phyloP scores from a whole-genome alignment of 2,113 vertebrate genomes.

The Alces alces region DNA sequence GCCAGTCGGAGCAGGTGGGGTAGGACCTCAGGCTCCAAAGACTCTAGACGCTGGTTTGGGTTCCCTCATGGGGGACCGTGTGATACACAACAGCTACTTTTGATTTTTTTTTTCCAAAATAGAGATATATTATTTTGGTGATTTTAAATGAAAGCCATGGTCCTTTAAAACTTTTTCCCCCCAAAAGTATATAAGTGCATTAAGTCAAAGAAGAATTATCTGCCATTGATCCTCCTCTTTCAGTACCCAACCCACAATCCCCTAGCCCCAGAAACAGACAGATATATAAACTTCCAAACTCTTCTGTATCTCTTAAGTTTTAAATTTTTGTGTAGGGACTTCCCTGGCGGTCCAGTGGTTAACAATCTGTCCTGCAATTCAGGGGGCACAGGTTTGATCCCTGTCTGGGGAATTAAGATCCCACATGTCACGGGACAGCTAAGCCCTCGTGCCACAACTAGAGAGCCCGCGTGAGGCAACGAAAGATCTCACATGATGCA shows the following conservation, averaged over 20 bases:
- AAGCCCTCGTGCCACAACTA: background rate
- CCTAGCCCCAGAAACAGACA: background rate
- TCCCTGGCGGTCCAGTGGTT: background rate
- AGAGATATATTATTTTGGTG: background rate
- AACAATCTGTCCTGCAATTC: background rate
- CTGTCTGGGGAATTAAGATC: background rate
- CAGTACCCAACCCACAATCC: background rate
- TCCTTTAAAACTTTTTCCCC: background rate
- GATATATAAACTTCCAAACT: background rate
- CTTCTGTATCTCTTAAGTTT: background rate
- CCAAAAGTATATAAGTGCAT: background rate
- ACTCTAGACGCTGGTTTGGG: background rate
- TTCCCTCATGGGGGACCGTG: background rate
- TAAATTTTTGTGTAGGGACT: background rate
- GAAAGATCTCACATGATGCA: background rate
- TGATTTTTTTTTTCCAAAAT: background rate
- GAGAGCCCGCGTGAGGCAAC: background rate
- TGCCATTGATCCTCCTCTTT: background rate
- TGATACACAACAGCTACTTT: background rate
- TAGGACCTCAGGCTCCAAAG: background rate
- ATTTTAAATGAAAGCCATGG: background rate
- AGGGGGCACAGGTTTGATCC: background rate
- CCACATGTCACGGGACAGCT: background rate
- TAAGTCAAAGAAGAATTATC: background rate
- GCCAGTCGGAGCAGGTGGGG: background rate